Conservation (phyloP, 1,140 invertebrate species). For the Periplaneta americana region DNA sequence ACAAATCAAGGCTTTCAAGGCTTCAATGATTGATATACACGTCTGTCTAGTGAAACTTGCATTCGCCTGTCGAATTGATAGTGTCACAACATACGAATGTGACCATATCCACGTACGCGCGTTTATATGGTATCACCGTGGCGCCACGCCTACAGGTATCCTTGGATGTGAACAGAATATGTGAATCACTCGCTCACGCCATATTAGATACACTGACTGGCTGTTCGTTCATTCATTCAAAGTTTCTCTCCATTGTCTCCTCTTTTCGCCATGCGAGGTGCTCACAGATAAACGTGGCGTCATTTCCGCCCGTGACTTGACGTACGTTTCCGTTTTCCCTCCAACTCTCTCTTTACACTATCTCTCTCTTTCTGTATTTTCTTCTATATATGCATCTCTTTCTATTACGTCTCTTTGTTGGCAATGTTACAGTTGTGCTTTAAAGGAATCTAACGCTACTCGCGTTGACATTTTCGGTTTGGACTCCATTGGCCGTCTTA, state of each 20-base stretch:
- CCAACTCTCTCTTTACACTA: background rate
- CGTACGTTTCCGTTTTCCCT: background rate
- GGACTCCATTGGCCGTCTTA: background rate
- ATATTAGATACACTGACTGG: background rate
- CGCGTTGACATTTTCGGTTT: background rate
- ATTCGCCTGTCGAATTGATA: background rate
- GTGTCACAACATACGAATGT: background rate
- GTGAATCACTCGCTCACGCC: background rate
- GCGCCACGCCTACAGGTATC: background rate
- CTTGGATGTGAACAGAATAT: no score
- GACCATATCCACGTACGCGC: background rate
- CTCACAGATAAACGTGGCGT: background rate
- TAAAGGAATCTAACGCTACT: background rate
- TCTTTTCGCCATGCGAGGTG: background rate
- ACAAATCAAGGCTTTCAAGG: background rate
- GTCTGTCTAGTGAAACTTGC: no score
- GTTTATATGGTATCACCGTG: no score
- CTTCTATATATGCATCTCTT: no score
- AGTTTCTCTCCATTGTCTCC: background rate
- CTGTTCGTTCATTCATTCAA: background rate
- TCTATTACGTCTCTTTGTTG: background rate
- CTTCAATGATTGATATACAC: no score
- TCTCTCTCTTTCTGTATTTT: background rate
- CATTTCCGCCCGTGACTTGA: background rate
- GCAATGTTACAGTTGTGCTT: background rate